Percentiles rank a stretch among this genome's conserved stretches.
Conservation (phyloP, 2,113 vertebrate genomes). For the Mormyrus lacerda region DNA sequence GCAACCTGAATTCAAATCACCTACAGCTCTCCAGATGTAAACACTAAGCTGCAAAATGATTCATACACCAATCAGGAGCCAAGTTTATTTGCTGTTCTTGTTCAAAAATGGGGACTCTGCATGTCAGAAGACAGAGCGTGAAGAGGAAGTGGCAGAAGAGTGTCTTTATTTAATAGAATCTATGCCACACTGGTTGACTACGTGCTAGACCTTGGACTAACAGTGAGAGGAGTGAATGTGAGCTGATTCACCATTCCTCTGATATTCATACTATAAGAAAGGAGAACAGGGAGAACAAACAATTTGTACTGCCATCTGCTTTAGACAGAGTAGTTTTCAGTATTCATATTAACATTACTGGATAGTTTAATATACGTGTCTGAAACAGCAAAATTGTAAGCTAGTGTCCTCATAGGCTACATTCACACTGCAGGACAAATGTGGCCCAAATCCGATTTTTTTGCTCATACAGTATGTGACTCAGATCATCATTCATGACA, state of each 20-base stretch:
- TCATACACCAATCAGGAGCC: not conserved
- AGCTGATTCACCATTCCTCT: not conserved
- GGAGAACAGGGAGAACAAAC: too few species aligned
- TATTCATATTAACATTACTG: too few species aligned
- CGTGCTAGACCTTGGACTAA: not conserved
- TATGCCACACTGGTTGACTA: not conserved
- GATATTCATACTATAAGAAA: not conserved
- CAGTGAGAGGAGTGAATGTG: not conserved
- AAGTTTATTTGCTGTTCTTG: not conserved
- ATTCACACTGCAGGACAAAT: too few species aligned
- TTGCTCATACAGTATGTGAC: too few species aligned
- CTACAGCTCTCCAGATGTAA: not conserved
- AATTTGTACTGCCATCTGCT: too few species aligned
- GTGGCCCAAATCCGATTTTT: too few species aligned
- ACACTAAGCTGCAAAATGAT: not conserved
- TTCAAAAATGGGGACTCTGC: not conserved
- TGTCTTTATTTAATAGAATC: not conserved
- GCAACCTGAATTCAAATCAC: not conserved
- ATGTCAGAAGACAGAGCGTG: not conserved
- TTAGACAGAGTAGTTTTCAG: too few species aligned
- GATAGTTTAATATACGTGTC: too few species aligned
- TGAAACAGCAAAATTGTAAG: too few species aligned
- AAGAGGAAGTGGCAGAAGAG: not conserved
- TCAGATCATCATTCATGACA: too few species aligned
- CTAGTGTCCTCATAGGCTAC: too few species aligned